Evolutionary conservation across 1,140 invertebrate genomes (phyloP).

Genomic region (Luehdorfia chinensis): DNA sequence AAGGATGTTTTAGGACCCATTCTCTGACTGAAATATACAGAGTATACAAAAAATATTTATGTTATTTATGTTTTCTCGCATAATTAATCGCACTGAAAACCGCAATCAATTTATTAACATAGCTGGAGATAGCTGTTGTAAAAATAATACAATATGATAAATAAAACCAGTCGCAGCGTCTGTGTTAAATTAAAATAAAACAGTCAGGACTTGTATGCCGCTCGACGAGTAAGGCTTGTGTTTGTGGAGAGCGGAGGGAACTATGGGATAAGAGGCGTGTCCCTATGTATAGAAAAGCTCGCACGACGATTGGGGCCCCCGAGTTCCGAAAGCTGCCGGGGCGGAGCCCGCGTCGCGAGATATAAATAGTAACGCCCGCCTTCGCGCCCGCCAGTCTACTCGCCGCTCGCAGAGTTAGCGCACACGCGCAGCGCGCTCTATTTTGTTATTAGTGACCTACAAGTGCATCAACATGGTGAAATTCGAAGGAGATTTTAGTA

Average conservation of each 20-base stretch:
- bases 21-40: too few relatives aligned
- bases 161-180: slow-evolving; percentile 15
- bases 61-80: too few relatives aligned
- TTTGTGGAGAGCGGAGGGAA: slow-evolving; percentile 21
- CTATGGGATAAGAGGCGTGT: slow-evolving; percentile 31
- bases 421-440: slow-evolving; percentile 38
- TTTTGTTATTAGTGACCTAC: slow-evolving; percentile 37
- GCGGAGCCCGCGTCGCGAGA: slow-evolving; percentile 31
- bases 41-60: too few relatives aligned
- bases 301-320: slow-evolving; percentile 33
- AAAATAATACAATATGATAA: slow-evolving; percentile 27
- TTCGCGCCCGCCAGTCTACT: slow-evolving; percentile 60
- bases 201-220: slow-evolving; percentile 22
- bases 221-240: slow-evolving; percentile 27
- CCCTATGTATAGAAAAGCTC: slow-evolving; percentile 57
- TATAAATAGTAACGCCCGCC: slow-evolving; percentile 58
- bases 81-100: too few relatives aligned
- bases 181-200: slow-evolving; percentile 23
- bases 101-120: too few relatives aligned
- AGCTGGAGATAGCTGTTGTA: too few relatives aligned
- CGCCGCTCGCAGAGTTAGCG: slow-evolving; percentile 43
- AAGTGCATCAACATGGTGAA: slow-evolving; percentile 65
- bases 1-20: too few relatives aligned
- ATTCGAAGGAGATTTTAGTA: slow-evolving; percentile 74
- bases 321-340: slow-evolving; percentile 33